phyloP scores from a whole-genome alignment of 2,113 vertebrate genomes.

The Hylia prasina region DNA sequence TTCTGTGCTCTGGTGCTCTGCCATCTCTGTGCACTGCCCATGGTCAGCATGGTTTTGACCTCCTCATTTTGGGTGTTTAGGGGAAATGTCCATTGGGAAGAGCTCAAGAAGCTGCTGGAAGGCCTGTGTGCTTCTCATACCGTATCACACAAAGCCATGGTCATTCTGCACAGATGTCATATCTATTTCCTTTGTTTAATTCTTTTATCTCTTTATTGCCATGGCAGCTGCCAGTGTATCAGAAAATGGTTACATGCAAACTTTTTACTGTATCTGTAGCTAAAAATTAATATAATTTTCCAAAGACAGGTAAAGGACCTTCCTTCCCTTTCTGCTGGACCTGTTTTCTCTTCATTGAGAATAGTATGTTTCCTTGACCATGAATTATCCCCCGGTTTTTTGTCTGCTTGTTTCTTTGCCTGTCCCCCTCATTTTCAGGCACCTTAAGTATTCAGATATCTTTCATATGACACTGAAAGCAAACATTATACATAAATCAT shows the following conservation, averaged over 20 bases:
- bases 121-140: neutral
- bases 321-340: neutral
- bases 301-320: neutral
- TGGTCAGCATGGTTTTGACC: neutral
- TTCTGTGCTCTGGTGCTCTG: neutral
- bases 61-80: neutral
- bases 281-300: neutral
- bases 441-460: neutral
- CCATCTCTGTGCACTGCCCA: neutral
- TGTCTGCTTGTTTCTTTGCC: neutral
- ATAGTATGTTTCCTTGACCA: neutral
- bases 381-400: neutral
- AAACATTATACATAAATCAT: neutral
- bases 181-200: neutral
- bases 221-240: neutral
- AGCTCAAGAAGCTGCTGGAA: neutral
- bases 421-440: neutral
- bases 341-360: neutral
- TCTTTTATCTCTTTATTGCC: neutral
- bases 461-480: neutral
- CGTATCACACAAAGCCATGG: fast-evolving
- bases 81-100: neutral
- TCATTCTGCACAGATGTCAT: neutral
- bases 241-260: neutral
- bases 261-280: neutral